These are phyloP conservation scores for Cyclopterus lumpus DNA, from an alignment of 2,797 vertebrate species.

Conservation along the genomic window DNA sequence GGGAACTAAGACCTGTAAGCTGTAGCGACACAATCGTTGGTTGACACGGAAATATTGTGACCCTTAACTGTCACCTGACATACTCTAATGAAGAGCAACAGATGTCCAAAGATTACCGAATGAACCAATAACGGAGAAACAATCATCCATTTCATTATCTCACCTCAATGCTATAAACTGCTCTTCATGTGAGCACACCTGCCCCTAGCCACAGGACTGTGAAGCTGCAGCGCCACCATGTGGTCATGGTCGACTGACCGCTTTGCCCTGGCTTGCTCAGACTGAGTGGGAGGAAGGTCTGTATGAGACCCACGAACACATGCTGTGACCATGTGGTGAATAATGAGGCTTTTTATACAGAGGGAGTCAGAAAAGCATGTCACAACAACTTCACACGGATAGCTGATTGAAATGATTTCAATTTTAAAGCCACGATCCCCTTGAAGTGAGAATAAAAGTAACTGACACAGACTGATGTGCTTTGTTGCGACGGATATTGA, in stretches of 20 bases:
- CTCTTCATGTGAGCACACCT: constrained; percentile 29
- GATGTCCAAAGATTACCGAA: constrained; percentile 36
- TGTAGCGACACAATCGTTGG: constrained; percentile 29
- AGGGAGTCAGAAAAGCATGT: constrained; percentile 12
- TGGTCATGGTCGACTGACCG: constrained; percentile 37
- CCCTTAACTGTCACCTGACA: constrained; percentile 60
- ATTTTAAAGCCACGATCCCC: constrained; percentile 16
- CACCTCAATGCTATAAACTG: constrained; percentile 16
- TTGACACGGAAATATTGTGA: constrained; percentile 52
- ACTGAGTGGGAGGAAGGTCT: constrained; percentile 35
- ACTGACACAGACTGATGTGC: constrained; percentile 12
- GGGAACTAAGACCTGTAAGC: constrained; percentile 12
- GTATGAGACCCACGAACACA: constrained; percentile 27
- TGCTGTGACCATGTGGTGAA: constrained; percentile 27
- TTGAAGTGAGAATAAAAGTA: constrained; percentile 28
- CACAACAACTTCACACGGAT: constrained; percentile 21
- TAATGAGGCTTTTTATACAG: constrained; percentile 36
- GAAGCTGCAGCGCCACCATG: constrained; percentile 61
- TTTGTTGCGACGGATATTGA: constrained; percentile 1
- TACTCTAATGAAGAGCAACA: constrained; percentile 53
- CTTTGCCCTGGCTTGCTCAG: neutral
- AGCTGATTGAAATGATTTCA: constrained; percentile 10
- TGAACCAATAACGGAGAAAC: constrained; percentile 37
- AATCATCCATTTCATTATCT: constrained; percentile 36
- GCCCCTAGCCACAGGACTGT: constrained; percentile 10